Evolutionary conservation across 2,113 vertebrate genomes (phyloP), one percentile per base, ranked within the genome.

Genomic region (Chiloscyllium plagiosum): DNA sequence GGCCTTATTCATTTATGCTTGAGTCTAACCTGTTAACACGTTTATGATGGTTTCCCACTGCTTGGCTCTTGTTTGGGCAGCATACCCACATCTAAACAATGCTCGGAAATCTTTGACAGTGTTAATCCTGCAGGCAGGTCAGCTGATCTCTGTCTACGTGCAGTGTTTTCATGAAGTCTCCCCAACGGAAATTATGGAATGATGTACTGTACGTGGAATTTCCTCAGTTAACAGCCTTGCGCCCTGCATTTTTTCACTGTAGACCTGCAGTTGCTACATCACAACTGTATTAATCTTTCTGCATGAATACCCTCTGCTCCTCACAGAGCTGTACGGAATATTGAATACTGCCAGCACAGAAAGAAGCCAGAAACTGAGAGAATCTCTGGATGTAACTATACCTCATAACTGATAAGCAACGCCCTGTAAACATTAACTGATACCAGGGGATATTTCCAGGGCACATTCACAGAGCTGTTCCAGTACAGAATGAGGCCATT

Each of bases 101-200:
- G 17, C 29, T 93, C 89, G n/a, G 65, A 66, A 93, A 66, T 33
- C 61, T 33, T 93, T 93, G 33, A 93, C 61, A 68, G 29, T 93
- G 89, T 93, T 68, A n/a, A 93, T 66, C 15, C 33, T 19, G 65
- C 89, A 37, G 61, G 33, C 61, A n/a, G n/a, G 61, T 66, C 89
- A 93, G 89, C 89, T 93, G 89, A 93, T 19, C 89, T 6, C 15
- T 37, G 89, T 93, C 61, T 93, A 66, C n/a, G 61, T 66, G 61
- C 61, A 93, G 61, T 93, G 89, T 37, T 68, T 93, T 61, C 50
- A 93, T 33, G n/a, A 93, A 66, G 61, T n/a, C 33, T 66, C 56
- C 33, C 89, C 66, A 33, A 68, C 3, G 65, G 89, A 61, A 66
- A 37, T 66, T 66, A 68, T 19, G 65, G 61, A 93, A 93, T 93